phyloP scores from a whole-genome alignment of 1,140 invertebrate genomes.

The Laupala kohalensis region DNA sequence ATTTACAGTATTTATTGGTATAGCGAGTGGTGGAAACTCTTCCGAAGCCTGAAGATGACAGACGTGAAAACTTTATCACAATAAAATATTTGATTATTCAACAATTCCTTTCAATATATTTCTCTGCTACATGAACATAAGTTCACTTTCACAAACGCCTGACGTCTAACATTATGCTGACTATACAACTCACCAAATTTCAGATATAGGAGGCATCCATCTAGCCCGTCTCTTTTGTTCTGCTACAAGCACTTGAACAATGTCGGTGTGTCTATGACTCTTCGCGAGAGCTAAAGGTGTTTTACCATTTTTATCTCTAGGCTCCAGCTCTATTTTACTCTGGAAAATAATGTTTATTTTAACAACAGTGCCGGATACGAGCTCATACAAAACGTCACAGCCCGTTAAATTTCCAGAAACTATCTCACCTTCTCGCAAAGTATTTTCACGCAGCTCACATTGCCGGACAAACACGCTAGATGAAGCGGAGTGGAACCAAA shows the following conservation, averaged over 20 bases:
- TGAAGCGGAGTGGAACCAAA: constrained; percentile 88
- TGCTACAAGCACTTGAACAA: constrained; percentile 63
- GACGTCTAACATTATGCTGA: no score
- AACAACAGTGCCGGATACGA: no score
- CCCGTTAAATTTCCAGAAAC: not conserved
- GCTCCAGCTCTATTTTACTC: constrained; percentile 72
- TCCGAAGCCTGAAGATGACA: no score
- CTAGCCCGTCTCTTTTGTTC: constrained; percentile 67
- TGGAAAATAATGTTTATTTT: constrained; percentile 22
- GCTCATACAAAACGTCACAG: no score
- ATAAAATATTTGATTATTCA: no score
- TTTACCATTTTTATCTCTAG: constrained; percentile 80
- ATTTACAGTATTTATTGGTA: no score
- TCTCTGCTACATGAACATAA: no score
- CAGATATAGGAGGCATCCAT: constrained; percentile 72
- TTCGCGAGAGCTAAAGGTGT: constrained; percentile 77
- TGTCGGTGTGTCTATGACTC: constrained; percentile 70
- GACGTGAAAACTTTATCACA: no score
- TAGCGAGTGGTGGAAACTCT: no score
- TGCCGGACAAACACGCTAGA: constrained; percentile 80
- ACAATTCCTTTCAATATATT: no score
- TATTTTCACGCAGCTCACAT: constrained; percentile 62
- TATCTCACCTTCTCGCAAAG: constrained; percentile 69
- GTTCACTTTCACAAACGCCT: no score
- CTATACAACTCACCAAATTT: constrained; percentile 60